Conservation (phyloP, 2,797 vertebrate species). For the Sylvia borin region DNA sequence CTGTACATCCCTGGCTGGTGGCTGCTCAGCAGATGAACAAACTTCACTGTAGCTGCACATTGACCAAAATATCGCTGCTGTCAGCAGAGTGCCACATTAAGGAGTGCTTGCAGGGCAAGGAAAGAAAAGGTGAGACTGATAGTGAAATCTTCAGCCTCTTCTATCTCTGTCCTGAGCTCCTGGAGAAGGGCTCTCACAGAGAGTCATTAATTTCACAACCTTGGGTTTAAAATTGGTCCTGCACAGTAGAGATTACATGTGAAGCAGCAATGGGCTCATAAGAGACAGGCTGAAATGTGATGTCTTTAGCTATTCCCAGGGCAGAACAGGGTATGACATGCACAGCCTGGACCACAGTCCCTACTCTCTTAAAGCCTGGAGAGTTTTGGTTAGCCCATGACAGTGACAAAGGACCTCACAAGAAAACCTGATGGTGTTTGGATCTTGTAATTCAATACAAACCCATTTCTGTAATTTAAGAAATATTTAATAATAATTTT, state of each 20-base stretch:
- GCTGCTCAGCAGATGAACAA: background rate
- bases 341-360: background rate
- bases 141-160: background rate
- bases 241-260: background rate
- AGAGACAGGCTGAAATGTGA: background rate
- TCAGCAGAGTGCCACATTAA: fast-evolving
- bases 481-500: background rate
- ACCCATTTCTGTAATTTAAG: slow-evolving; percentile 12
- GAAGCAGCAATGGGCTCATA: background rate
- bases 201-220: background rate
- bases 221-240: background rate
- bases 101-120: background rate
- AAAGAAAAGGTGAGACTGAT: background rate
- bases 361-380: background rate
- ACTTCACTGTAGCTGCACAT: fast-evolving
- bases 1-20: fast-evolving
- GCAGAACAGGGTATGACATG: background rate
- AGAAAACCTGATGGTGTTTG: background rate
- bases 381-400: background rate
- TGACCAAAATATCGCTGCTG: fast-evolving
- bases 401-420: slow-evolving; percentile 17
- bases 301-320: background rate
- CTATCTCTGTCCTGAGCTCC: background rate
- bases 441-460: slow-evolving; percentile 13
- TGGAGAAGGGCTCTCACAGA: background rate